Evolutionary conservation across 2,888 invertebrate species (phyloP).

Genomic region (Gortyna flavago): DNA sequence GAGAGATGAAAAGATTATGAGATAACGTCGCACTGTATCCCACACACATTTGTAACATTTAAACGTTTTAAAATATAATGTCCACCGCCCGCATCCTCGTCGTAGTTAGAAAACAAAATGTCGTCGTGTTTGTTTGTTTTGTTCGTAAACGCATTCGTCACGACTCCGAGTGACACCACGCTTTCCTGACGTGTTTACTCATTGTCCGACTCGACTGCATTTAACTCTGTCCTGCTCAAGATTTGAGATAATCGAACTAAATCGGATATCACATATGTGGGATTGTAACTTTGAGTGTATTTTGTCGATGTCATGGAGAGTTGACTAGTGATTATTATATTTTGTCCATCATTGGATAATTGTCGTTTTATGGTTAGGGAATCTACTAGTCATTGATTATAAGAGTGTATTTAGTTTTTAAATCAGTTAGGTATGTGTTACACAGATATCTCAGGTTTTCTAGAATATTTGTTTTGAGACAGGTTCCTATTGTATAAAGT

Average conservation of each 20-base stretch:
- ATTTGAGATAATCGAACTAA: conserved; percentile 63
- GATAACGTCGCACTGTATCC: conserved; percentile 55
- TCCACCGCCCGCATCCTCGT: conserved; percentile 76
- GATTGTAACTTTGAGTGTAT: conserved; percentile 45
- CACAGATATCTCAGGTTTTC: conserved; percentile 2
- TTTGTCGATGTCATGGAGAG: conserved; percentile 52
- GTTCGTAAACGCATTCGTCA: conserved; percentile 80
- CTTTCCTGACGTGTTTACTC: conserved; percentile 64
- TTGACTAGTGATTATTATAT: conserved; percentile 30
- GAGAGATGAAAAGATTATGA: conserved; percentile 54
- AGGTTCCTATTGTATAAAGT: conserved; percentile 11
- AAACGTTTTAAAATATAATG: conserved; percentile 74
- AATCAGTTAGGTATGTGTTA: not conserved
- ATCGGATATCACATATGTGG: conserved; percentile 61
- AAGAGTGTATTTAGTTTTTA: not conserved
- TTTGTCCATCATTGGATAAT: not conserved
- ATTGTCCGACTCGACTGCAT: conserved; percentile 40
- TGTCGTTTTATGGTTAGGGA: not conserved
- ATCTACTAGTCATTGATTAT: not conserved
- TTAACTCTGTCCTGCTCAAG: conserved; percentile 41
- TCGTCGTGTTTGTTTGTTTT: conserved; percentile 81
- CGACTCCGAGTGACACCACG: conserved; percentile 65
- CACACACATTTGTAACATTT: conserved; percentile 72
- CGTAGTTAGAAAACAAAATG: conserved; percentile 70
- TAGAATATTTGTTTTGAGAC: not conserved